phyloP scores from a whole-genome alignment of 2,113 vertebrate genomes.

The Semnornis frantzii region DNA sequence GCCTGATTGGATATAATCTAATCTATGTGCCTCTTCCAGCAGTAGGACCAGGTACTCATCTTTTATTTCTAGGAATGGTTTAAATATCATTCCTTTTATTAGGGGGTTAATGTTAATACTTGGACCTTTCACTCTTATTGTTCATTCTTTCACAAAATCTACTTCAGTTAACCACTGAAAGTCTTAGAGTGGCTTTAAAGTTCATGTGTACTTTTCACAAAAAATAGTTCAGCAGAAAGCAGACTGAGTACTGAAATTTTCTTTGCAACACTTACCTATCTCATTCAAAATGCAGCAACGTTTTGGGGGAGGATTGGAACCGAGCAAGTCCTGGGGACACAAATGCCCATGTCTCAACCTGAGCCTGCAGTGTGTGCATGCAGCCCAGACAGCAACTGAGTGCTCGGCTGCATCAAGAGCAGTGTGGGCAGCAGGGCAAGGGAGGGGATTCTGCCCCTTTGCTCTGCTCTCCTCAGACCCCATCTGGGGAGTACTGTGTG shows the following conservation, averaged over 20 bases:
- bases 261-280: background rate
- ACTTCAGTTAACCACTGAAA: slow-evolving; percentile 43
- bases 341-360: too few species aligned
- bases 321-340: background rate
- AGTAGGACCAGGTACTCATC: slow-evolving; percentile 39
- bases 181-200: background rate
- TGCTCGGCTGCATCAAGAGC: too few species aligned
- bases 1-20: slow-evolving; percentile 76
- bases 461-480: too few species aligned
- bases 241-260: background rate
- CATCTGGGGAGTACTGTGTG: too few species aligned
- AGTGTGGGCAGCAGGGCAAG: too few species aligned
- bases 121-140: slow-evolving; percentile 45
- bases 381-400: too few species aligned
- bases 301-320: background rate
- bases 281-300: background rate
- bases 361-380: too few species aligned
- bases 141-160: slow-evolving; percentile 56
- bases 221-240: background rate
- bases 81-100: slow-evolving; percentile 63
- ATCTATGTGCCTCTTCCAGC: slow-evolving; percentile 43
- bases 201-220: background rate
- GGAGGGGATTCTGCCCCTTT: too few species aligned
- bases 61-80: slow-evolving; percentile 60
- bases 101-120: slow-evolving; percentile 59